Evolutionary conservation across 2,888 invertebrate species (phyloP).

Genomic region (Apamea epomidion): DNA sequence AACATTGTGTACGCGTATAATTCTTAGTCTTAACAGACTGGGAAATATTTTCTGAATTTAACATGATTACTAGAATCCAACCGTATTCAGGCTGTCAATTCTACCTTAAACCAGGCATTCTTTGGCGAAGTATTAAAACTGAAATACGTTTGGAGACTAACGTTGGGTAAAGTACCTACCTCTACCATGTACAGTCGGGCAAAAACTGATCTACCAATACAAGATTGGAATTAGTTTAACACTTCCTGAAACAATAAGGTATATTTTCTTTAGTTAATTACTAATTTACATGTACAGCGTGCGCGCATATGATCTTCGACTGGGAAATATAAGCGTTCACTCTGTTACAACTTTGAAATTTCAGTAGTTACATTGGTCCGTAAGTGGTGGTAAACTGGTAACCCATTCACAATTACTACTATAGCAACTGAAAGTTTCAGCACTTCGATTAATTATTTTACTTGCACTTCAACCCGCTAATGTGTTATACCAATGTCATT

Average conservation of each 20-base stretch:
- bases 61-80: conserved; percentile 1
- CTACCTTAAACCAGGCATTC: conserved; percentile 26
- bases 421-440: conserved; percentile 1
- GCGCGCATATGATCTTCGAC: background rate
- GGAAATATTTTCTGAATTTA: background rate
- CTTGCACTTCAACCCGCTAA: conserved; percentile 14
- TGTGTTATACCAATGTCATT: conserved; percentile 13
- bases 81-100: conserved; percentile 10
- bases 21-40: background rate
- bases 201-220: background rate
- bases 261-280: background rate
- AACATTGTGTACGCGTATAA: background rate
- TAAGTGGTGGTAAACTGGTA: background rate
- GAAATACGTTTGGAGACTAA: conserved; percentile 10
- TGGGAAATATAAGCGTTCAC: background rate
- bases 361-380: background rate
- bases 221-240: background rate
- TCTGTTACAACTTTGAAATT: background rate
- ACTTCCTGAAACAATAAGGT: background rate
- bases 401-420: background rate
- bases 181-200: background rate
- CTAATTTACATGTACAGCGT: background rate
- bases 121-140: conserved; percentile 37
- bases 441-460: background rate
- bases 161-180: conserved; percentile 7